Evolutionary conservation across 2,888 invertebrate species (phyloP), one percentile per base, ranked within the genome.

Genomic region (Ophion ellenae): DNA sequence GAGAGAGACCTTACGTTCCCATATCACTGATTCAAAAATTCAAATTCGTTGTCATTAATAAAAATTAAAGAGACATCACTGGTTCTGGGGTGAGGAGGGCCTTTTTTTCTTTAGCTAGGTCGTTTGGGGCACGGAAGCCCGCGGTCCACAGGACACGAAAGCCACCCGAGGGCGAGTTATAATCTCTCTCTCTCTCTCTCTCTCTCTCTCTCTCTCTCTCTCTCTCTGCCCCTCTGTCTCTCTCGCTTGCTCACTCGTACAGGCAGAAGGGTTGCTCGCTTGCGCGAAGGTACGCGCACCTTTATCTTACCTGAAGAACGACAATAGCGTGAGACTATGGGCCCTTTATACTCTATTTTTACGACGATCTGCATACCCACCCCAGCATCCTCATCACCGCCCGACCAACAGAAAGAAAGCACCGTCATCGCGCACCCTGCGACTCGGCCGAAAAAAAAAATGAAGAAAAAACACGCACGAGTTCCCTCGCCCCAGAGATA

Each of bases 321-420:
- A 93, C 93, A 93, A 94, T 93, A 94, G 92, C 93, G 93, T 94
- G 93, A 93, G 93, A 94, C 93, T 94, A 94, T 94, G 91, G 93
- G 89, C 90, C 93, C 90, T 93, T 94, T 93, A 93, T 93, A 92
- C 90, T 92, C 89, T 88, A 91, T 92, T 92, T 93, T 93, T 90
- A 89, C 89, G 89, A 89, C 88, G 88, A 93, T 94, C 93, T 93
- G 92, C 93, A 93, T 93, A 92, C 90, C 91, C 90, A 89, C 91
- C 91, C 92, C 88, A 90, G 85, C 85, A 85, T 84, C 82, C 75
- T 82, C 82, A 79, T 75, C 66, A 75, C 57, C 64, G 53, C 45
- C n/a, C 66, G 32, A 77, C 71, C 64, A 53, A 66, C 63, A 61
- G 77, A 76, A 81, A 83, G 70, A 81, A 80, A 75, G 80, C 79